Evolutionary conservation across 2,888 invertebrate genomes (phyloP).

Genomic region (Sesia bembeciformis): DNA sequence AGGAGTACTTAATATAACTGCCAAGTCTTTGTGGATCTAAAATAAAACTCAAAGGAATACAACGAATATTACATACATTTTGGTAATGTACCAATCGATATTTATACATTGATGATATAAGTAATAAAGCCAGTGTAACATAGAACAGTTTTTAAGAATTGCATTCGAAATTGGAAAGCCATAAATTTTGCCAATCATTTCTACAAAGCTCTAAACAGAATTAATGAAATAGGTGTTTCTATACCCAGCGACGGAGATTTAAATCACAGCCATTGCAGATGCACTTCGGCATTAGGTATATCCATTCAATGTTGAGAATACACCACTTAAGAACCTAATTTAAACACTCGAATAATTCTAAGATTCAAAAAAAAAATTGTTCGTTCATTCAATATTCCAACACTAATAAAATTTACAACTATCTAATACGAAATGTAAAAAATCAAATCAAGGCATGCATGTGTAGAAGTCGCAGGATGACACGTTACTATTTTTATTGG

Average conservation of each 20-base stretch:
- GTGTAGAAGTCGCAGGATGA: conserved; percentile 26
- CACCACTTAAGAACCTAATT: conserved; percentile 27
- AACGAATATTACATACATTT: too few relatives aligned
- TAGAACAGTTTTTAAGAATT: too few relatives aligned
- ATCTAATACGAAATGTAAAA: not conserved
- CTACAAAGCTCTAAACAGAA: conserved; percentile 31
- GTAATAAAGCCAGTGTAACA: too few relatives aligned
- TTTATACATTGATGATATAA: too few relatives aligned
- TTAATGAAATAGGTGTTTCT: conserved; percentile 20
- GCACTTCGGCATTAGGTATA: conserved; percentile 59
- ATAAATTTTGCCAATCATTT: conserved; percentile 20
- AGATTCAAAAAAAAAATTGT: not conserved
- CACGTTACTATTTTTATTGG: conserved; percentile 48
- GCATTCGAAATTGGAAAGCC: too few relatives aligned
- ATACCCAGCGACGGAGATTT: conserved; percentile 61
- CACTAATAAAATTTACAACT: not conserved
- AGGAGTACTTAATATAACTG: too few relatives aligned
- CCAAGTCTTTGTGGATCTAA: too few relatives aligned
- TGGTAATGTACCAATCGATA: too few relatives aligned
- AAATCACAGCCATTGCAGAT: conserved; percentile 62
- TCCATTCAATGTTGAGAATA: conserved; percentile 36
- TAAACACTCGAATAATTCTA: conserved; percentile 12
- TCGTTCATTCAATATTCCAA: not conserved
- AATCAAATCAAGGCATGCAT: conserved; percentile 7
- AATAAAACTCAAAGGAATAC: too few relatives aligned